Evolutionary conservation across 2,113 vertebrate species (phyloP), one percentile per base, ranked within the genome.

Genomic region (Parotia lawesii): DNA sequence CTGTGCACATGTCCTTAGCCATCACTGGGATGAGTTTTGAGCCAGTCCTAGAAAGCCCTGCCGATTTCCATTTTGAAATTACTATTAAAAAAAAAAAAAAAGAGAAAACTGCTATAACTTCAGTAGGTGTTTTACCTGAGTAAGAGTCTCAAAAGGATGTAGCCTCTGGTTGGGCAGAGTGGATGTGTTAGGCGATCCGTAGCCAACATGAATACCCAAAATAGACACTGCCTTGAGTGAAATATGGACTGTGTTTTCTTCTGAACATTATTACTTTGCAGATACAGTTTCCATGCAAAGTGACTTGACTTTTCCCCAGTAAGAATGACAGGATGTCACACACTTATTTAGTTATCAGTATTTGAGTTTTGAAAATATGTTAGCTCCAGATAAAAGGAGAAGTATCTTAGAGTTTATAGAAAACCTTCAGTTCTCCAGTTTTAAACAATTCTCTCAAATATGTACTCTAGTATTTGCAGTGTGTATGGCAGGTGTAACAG

Each of bases 1-100:
- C 21, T 65, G 38, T 54, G 62, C 15, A 25, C 0, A 0, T 67
- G 21, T 25, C 27, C 4, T 29, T 65, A 0, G 0, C 33, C 70
- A 58, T 65, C 6, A 12, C 22, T 33, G 35, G 2, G 1, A 29
- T 2, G 5, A 77, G 8, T 73, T 87, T 60, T 65, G 37, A 73
- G n/a, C 23, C 0, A 0, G 10, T 76, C 29, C 44, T 64, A 82
- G 48, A 85, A 79, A 74, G 35, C 33, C 14, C 35, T 60, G 42
- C 37, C 77, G 40, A 77, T 73, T 35, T 31, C 18, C 17, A 70
- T 18, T 42, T n/a, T 62, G 25, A n/a, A 57, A 60, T 9, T 50
- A 67, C 35, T 72, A 31, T 40, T 72, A 20, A 61, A 61, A 56
- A 10, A 23, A 56, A 56, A 22, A 23, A n/a, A 22, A 23, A n/a